Base-by-base conservation (phyloP, 2,888 invertebrate genomes). In the Zele albiditarsus region DNA sequence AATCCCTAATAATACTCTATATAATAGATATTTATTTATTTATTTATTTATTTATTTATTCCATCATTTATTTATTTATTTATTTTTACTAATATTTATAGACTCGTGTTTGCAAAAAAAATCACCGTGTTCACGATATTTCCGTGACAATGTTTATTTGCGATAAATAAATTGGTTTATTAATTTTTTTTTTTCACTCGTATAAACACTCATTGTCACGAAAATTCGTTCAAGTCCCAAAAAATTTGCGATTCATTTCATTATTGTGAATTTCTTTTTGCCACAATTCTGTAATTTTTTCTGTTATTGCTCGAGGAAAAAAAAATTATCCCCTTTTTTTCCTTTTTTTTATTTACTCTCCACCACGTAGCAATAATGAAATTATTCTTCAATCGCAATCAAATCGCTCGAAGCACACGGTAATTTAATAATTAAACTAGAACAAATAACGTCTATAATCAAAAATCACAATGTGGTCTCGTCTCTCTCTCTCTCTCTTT, bases 1-100 rank as follows among this genome's bases (percentile, higher is more conserved):
- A 74, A 85, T 83, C 53, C 83, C 88, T 89, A 89, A 82, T 89
- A 89, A 89, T 89, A 89, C 88, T 89, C 88, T 87, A 78, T 69
- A 79, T 81, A 82, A 83, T 87, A 87, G 85, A 86, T 84, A 85
- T 81, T 82, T 67, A n/a, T 68, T 70, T 66, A 25, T 60, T 46
- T 20, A n/a, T 53, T 20, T 38, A 49, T 67, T 20, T 20, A 38
- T 27, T 65, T 20, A 42, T 53, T 31, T 33, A 4, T 63, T 25
- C 38, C 8, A 12, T 38, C 14, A 53, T 73, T 60, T 66, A 57
- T 20, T 53, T 23, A 53, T 23, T 53, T 53, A 20, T 53, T 53
- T 49, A 16, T 65, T 28, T 67, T 28, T 46, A 69, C 49, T 31
- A 46, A 46, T 73, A 67, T 60, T 58, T 73, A 60, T 73, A 62